phyloP scores from a whole-genome alignment of 92 coral and sea anemone genomes.

The Paragorgia papillata region DNA sequence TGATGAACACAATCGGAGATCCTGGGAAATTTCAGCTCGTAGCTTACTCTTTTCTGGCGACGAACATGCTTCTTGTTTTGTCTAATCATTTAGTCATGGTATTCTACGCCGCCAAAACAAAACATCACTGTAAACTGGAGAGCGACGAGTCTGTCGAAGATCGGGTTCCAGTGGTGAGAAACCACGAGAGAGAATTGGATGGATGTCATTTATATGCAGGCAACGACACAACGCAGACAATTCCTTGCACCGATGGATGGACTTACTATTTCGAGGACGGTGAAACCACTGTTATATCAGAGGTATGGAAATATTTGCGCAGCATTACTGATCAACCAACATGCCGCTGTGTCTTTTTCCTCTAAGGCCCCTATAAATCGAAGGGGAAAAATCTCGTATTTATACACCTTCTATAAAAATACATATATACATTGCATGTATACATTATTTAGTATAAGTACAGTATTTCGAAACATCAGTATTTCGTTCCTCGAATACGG shows the following conservation, averaged over 20 bases:
- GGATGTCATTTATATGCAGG: constrained; percentile 18
- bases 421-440: no score
- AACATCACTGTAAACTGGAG: background rate
- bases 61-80: background rate
- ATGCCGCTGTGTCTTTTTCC: no score
- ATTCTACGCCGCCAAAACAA: constrained; percentile 17
- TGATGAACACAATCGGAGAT: background rate
- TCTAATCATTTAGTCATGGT: background rate
- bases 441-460: no score
- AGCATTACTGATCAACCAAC: no score
- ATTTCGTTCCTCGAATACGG: no score
- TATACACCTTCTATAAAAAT: no score
- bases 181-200: constrained; percentile 1
- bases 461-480: no score
- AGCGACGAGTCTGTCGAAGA: background rate
- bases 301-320: background rate
- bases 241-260: constrained; percentile 24
- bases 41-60: background rate
- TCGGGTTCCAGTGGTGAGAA: background rate
- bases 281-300: constrained; percentile 8
- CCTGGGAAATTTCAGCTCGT: constrained; percentile 15
- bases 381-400: no score
- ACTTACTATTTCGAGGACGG: constrained; percentile 19
- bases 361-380: no score
- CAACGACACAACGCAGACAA: background rate